Percentiles rank a stretch among this genome's conserved stretches.
These are phyloP conservation scores for Hymenochirus boettgeri DNA, from an alignment of 2,113 vertebrate genomes.

Conservation along the genomic window DNA sequence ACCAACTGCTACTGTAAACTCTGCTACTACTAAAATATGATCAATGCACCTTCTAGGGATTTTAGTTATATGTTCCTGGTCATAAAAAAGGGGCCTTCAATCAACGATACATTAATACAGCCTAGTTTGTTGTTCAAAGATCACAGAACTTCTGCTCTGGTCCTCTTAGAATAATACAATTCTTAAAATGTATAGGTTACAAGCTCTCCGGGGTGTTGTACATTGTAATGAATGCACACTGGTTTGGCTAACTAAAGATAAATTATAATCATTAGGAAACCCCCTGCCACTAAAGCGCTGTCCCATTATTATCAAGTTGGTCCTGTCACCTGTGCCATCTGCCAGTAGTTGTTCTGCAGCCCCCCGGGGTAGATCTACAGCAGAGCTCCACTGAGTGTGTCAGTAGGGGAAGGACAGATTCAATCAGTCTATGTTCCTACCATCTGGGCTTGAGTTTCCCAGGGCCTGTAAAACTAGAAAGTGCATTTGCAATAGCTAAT, in stretches of 20 bases:
- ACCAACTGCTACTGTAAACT: no score
- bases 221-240: slow-evolving; percentile 6
- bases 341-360: slow-evolving; percentile 28
- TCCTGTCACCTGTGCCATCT: slow-evolving; percentile 39
- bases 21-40: no score
- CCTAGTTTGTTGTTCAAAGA: no score
- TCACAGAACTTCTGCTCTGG: no score
- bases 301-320: slow-evolving; percentile 33
- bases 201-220: neutral
- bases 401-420: slow-evolving; percentile 28
- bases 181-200: neutral
- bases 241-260: slow-evolving; percentile 27
- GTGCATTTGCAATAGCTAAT: slow-evolving; percentile 21
- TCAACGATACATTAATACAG: no score
- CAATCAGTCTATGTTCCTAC: slow-evolving; percentile 33
- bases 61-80: no score
- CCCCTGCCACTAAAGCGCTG: slow-evolving; percentile 23
- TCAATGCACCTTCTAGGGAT: no score
- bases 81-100: no score
- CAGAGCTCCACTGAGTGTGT: slow-evolving; percentile 36
- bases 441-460: slow-evolving; percentile 31
- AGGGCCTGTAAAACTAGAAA: slow-evolving; percentile 15
- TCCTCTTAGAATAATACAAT: no score
- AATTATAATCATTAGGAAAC: slow-evolving; percentile 33
- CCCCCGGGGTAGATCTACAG: slow-evolving; percentile 33